Evolutionary conservation across 2,888 invertebrate genomes (phyloP), one percentile per base, ranked within the genome.

Genomic region (Heliconius cydno): DNA sequence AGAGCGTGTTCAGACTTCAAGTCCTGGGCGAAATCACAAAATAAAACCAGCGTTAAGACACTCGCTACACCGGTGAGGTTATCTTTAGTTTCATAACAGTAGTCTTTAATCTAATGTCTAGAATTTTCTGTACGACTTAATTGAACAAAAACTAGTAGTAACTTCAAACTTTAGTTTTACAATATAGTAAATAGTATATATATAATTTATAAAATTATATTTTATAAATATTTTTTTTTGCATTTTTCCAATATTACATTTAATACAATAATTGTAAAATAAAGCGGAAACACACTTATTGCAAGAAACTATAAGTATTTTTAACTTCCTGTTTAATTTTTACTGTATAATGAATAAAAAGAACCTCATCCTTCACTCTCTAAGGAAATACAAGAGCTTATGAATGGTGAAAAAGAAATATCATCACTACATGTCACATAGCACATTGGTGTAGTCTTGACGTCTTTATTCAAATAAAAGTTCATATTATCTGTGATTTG

Each of bases 1-100:
- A 95, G 97, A 85, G 96, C 97, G 0, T 97, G 97, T 87, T 96
- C 96, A 15, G 97, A 97, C 89, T 97, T 97, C 85, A 96, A 96
- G 87, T 95, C 96, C 10, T 97, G 97, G 97, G 96, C 97, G 1
- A 96, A 96, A 86, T 92, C 94, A 82, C 97, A 97, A 86, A 96
- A 87, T 79, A 91, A 91, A 84, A 81, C 85, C 22, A 87, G 88
- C 75, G 84, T 87, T 60, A 84, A 87, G n/a, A 34, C 88, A 52
- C 82, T 87, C 6, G 88, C 79, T 28, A 92, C 90, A 86, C 84
- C 85, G 92, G 87, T 86, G 74, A 85, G 85, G 82, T 84, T 83
- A 84, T 78, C 38, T 91, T 90, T 82, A 90, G 89, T 89, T 91
- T 91, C 89, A 66, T 81, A 78, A 82, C 71, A 60, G 60, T 71